A percentile compares a stretch with the other conserved stretches of the same genome.
phyloP scores from a whole-genome alignment of 2,113 vertebrate species.

The Haliaeetus leucogaster region DNA sequence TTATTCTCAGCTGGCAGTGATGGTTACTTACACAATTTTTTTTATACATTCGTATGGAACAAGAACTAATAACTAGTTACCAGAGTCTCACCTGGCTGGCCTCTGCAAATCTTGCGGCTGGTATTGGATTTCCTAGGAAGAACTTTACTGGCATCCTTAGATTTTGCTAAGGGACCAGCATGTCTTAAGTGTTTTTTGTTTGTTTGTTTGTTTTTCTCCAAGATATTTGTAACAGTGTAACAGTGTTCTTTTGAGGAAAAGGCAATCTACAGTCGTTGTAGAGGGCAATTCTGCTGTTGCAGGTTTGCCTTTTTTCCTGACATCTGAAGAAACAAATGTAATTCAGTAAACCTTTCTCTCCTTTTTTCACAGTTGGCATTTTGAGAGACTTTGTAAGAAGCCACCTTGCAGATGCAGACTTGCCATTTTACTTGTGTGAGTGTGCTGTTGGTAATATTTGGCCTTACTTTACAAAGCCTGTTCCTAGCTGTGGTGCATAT shows the following conservation, averaged over 20 bases:
- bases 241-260: not conserved
- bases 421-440: conserved; percentile 91
- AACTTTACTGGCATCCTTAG: not conserved
- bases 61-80: not conserved
- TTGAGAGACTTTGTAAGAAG: conserved; percentile 84
- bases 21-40: not conserved
- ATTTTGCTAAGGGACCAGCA: not conserved
- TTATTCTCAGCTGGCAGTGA: not conserved
- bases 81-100: not conserved
- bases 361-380: conserved; percentile 77
- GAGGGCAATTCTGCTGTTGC: not conserved
- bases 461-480: not conserved
- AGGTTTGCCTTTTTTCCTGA: not conserved
- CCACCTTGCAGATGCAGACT: conserved; percentile 80
- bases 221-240: not conserved
- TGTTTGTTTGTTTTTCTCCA: not conserved
- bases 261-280: not conserved
- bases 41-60: not conserved
- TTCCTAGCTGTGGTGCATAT: not conserved
- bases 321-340: not conserved
- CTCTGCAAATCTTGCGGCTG: not conserved
- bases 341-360: not conserved
- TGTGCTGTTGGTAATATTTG: conserved; percentile 16
- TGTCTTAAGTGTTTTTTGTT: not conserved
- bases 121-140: not conserved